Evolutionary conservation across 2,797 vertebrate species (phyloP), one percentile per base, ranked within the genome.

Genomic region (Semotilus atromaculatus): DNA sequence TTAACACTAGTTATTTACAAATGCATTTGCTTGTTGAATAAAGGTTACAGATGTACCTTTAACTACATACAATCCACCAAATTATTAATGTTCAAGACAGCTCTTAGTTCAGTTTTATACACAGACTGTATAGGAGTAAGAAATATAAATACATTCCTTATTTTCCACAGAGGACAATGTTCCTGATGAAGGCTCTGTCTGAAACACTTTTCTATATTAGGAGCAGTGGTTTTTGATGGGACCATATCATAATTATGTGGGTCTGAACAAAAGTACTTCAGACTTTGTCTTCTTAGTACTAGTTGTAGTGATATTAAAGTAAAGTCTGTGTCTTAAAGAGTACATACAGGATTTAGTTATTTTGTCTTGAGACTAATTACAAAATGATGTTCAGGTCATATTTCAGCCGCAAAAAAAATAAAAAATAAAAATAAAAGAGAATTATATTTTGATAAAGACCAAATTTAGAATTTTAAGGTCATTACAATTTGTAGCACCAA

Each of bases 1-100:
- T 23, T 58, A 83, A 84, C 82, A 45, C 82, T 77, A 77, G 58
- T 34, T 84, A 58, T 68, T 40, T 68, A 83, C 82, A 68, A 26
- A 68, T 53, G 60, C 14, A 14, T 53, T 62, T 34, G 68, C 68
- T 45, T 72, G 80, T 62, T 34, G 14, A 73, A 48, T 72, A 62
- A 45, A 60, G n/a, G 1, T 38, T 66, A 75, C 60, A 67, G 3
- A 31, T 26, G 81, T 26, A 64, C 6, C 23, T 53, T 26, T 76
- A 34, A 83, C 45, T 55, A 51, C 71, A 82, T 73, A 53, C 72
- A 75, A 62, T 16, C 29, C 29, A 82, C 58, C 55, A 51, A 48
- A 74, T 31, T 31, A 34, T 62, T 62, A 45, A 34, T 62, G 55
- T 38, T 38, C 14, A 64, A 74, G 19, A 73, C 13, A 26, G 14